A percentile compares a stretch with the other conserved stretches of the same genome.
Conservation (phyloP, 2,113 vertebrate genomes). For the Forbesichthys agassizii region DNA sequence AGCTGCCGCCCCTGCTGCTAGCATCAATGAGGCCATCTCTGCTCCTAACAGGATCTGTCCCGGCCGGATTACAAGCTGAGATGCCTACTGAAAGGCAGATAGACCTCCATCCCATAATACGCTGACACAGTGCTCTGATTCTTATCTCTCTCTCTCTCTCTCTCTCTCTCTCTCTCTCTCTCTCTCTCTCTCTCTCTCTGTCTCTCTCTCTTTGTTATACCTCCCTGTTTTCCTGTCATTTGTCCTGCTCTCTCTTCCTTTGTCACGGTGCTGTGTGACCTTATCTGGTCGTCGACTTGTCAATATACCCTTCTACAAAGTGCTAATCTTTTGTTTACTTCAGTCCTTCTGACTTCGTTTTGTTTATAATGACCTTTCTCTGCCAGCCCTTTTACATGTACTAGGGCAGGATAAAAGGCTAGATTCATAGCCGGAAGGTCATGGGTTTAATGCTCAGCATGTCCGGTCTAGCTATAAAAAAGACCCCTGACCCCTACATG, state of each 20-base stretch:
- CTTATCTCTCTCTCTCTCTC: slow-evolving; percentile 31
- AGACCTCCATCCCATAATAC: slow-evolving; percentile 58
- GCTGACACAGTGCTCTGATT: slow-evolving; percentile 70
- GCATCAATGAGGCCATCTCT: slow-evolving; percentile 83
- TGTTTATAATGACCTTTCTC: neutral
- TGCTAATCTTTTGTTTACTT: too few relatives aligned
- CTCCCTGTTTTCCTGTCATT: neutral
- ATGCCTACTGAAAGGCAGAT: slow-evolving; percentile 69
- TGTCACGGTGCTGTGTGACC: neutral
- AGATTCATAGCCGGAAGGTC: too few relatives aligned
- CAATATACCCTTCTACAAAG: neutral
- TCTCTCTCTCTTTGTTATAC: slow-evolving; percentile 2
- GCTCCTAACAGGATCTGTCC: slow-evolving; percentile 87
- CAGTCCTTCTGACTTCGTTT: neutral
- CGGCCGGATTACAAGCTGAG: slow-evolving; percentile 83
- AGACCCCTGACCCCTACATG: too few relatives aligned
- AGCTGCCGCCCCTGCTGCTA: slow-evolving; percentile 81
- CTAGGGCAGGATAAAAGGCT: too few relatives aligned
- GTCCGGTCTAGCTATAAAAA: too few relatives aligned
- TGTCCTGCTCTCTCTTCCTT: neutral
- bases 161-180: slow-evolving; percentile 1
- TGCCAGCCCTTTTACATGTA: neutral
- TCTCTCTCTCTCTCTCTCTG: slow-evolving; percentile 6
- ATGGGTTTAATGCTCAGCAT: too few relatives aligned
- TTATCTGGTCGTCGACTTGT: neutral